Percentiles rank a stretch among this genome's conserved stretches.
phyloP scores from a whole-genome alignment of 2,797 vertebrate genomes.

The Notoglanidium macrostoma region DNA sequence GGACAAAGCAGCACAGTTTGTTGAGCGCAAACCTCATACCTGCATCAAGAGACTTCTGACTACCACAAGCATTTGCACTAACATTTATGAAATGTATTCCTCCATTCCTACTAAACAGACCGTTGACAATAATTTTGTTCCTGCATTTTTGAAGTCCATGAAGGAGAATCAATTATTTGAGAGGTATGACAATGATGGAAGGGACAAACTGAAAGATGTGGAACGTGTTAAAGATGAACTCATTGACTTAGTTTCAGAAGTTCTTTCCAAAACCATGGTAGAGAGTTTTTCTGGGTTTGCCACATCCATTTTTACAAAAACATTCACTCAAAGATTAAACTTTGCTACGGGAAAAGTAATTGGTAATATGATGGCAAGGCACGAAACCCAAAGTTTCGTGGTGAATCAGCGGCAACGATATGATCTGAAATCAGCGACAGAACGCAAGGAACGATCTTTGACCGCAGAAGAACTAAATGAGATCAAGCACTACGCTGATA shows the following conservation, averaged over 20 bases:
- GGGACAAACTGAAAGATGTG: conserved; percentile 39
- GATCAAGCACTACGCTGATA: conserved; percentile 1
- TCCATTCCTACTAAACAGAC: conserved; percentile 33
- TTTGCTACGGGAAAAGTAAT: not conserved
- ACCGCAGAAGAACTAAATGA: not conserved
- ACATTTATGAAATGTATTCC: conserved; percentile 5
- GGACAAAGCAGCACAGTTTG: not conserved
- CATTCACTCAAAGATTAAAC: conserved; percentile 1
- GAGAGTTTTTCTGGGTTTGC: conserved; percentile 8
- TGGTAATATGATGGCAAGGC: conserved; percentile 35
- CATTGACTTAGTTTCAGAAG: not conserved
- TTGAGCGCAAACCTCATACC: not conserved
- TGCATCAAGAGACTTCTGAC: not conserved
- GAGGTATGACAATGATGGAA: conserved; percentile 25
- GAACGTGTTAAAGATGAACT: conserved; percentile 36
- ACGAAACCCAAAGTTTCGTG: conserved; percentile 41
- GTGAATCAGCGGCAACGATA: not conserved
- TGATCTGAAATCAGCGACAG: conserved; percentile 6
- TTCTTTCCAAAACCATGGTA: conserved; percentile 20
- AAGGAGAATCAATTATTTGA: not conserved
- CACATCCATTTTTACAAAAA: conserved; percentile 20
- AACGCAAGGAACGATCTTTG: not conserved
- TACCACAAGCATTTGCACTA: not conserved
- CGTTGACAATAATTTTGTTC: conserved; percentile 41
- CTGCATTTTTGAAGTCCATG: conserved; percentile 28